Percentiles rank a stretch among this genome's conserved stretches.
Evolutionary conservation across 1,140 invertebrate species (phyloP).

Genomic region (Tenebrio molitor): DNA sequence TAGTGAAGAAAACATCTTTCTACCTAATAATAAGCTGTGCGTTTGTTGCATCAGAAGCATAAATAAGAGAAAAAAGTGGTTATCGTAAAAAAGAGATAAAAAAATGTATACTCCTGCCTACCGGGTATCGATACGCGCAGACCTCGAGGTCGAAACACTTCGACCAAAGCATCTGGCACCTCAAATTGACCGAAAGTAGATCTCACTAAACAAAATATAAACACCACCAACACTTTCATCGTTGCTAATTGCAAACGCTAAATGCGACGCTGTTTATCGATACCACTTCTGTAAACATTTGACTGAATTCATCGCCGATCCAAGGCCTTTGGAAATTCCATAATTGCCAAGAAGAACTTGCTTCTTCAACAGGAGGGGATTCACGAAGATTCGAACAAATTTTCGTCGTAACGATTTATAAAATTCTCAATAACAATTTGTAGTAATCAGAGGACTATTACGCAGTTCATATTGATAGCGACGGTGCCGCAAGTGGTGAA

Average conservation of each 20-base stretch:
- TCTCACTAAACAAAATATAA: neutral
- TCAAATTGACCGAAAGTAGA: constrained; percentile 63
- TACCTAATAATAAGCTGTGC: too few species aligned
- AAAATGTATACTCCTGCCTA: too few species aligned
- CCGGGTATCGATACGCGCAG: constrained; percentile 67
- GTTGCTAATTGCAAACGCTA: neutral
- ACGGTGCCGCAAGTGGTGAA: too few species aligned
- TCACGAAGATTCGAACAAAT: too few species aligned
- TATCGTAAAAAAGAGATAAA: neutral
- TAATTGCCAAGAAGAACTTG: too few species aligned
- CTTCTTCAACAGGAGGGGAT: too few species aligned
- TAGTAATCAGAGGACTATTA: too few species aligned
- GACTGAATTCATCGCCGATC: neutral
- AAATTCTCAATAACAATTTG: too few species aligned
- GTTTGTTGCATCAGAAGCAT: neutral
- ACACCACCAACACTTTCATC: neutral
- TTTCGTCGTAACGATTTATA: too few species aligned
- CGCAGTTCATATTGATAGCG: too few species aligned
- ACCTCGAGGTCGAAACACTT: constrained; percentile 60
- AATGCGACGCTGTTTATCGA: neutral
- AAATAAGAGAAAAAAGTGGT: constrained; percentile 23
- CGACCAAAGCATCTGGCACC: constrained; percentile 61
- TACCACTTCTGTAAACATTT: neutral
- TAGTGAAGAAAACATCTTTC: too few species aligned
- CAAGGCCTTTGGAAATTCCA: neutral